phyloP scores from a whole-genome alignment of 2,888 invertebrate species.

The Lymantria dispar region DNA sequence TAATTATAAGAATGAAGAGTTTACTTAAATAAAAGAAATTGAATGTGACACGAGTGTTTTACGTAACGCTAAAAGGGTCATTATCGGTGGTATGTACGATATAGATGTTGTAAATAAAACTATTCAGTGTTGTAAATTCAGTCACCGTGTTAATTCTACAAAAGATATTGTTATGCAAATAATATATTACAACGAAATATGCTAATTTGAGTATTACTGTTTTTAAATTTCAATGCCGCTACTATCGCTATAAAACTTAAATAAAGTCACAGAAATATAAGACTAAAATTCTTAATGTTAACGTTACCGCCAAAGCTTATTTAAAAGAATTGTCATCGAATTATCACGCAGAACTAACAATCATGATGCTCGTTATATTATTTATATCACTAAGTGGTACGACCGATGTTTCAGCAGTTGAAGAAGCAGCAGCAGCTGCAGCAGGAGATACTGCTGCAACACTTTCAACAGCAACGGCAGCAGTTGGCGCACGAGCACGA shows the following conservation, averaged over 20 bases:
- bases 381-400: constrained; percentile 6
- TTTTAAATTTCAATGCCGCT: not conserved
- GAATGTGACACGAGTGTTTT: constrained; percentile 35
- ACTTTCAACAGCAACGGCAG: constrained; percentile 95
- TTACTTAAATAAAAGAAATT: constrained; percentile 17
- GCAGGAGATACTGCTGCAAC: constrained; percentile 94
- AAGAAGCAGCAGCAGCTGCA: constrained; percentile 97
- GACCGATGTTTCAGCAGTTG: constrained; percentile 80
- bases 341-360: constrained; percentile 12
- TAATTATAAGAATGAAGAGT: not conserved
- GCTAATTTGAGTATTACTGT: not conserved
- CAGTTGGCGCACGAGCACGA: constrained; percentile 95
- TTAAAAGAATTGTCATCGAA: not conserved
- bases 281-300: not conserved
- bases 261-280: not conserved
- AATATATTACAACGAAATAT: no score
- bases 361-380: constrained; percentile 1
- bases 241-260: not conserved
- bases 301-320: not conserved
- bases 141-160: not conserved
- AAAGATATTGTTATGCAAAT: not conserved
- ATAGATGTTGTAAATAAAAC: no score
- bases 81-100: no score
- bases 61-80: no score
- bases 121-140: not conserved